Base-by-base conservation (phyloP, 1,140 invertebrate species). In the Ips typographus region DNA sequence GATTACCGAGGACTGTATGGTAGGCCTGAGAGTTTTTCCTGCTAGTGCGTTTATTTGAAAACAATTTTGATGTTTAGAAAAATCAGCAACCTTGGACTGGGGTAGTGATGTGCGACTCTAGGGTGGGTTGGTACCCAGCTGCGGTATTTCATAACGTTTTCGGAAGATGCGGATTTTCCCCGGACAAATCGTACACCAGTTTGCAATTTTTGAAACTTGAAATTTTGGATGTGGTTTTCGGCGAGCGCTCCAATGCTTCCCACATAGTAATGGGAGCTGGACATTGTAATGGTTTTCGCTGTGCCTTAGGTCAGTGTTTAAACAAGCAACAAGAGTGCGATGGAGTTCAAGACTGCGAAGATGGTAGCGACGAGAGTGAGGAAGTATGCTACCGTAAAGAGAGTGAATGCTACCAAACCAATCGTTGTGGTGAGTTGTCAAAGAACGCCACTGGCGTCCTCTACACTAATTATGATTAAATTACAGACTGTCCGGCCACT, bases 241-340 rank as follows among this genome's bases (percentile, higher is more conserved):
- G 44, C 1, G 22, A 22, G 7, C 5, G n/a, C 4, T 55, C 52
- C 5, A 40, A 40, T 8, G 2, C 53, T 40, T 8, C 56, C 61
- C 7, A 39, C 1, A 22, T 22, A 22, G 22, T 22, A 22, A 38
- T 8, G 1, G 40, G 8, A 41, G 43, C 55, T 6, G 69, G 75
- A 56, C 76, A 68, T 4, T 92, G 90, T 72, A 55, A 80, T 2
- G 87, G 88, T 1, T 75, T 84, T n/a, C 82, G 89, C 60, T 95
- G 93, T 80, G 77, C 82, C 37, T 80, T 89, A 44, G 92, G 93
- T 0, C 77, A 86, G 53, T 95, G 93, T 78, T 74, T 94, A 38
- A 73, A 84, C 1, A 80, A 83, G 49, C 64, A 81, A 3, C 82
- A 85, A 59, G 80, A 92, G 40, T 94, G 92, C 76, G 85, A 95